Conservation (phyloP, 2,113 vertebrate species). For the Aptenodytes forsteri region DNA sequence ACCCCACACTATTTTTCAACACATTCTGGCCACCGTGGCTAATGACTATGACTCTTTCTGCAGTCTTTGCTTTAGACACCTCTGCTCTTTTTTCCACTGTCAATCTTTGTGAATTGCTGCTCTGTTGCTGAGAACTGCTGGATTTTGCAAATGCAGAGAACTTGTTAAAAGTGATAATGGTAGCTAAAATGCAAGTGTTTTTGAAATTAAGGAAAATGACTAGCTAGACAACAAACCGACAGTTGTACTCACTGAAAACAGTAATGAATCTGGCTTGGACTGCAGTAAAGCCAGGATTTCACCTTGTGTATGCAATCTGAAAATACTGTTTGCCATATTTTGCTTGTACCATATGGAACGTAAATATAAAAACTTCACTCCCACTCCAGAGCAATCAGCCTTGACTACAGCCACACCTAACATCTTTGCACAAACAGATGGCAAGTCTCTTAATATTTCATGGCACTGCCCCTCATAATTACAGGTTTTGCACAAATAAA, state of each 20-base stretch:
- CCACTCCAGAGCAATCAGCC: not conserved
- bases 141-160: not conserved
- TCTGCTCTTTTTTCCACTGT: not conserved
- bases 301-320: not conserved
- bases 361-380: not conserved
- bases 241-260: not conserved
- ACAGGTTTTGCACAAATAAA: slow-evolving; percentile 20
- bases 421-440: slow-evolving; percentile 33
- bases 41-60: not conserved
- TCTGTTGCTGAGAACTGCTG: not conserved
- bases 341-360: not conserved
- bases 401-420: slow-evolving; percentile 21
- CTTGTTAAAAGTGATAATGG: not conserved
- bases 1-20: fast-evolving
- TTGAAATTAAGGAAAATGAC: not conserved
- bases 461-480: slow-evolving; percentile 16
- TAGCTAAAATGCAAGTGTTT: not conserved
- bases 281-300: not conserved
- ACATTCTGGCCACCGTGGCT: not conserved
- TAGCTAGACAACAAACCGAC: not conserved
- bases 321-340: not conserved
- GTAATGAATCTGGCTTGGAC: not conserved
- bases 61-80: not conserved
- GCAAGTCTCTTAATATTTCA: slow-evolving; percentile 31
- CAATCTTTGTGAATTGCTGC: not conserved